Conservation (phyloP, 2,797 vertebrate species). For the Agapornis canus region DNA sequence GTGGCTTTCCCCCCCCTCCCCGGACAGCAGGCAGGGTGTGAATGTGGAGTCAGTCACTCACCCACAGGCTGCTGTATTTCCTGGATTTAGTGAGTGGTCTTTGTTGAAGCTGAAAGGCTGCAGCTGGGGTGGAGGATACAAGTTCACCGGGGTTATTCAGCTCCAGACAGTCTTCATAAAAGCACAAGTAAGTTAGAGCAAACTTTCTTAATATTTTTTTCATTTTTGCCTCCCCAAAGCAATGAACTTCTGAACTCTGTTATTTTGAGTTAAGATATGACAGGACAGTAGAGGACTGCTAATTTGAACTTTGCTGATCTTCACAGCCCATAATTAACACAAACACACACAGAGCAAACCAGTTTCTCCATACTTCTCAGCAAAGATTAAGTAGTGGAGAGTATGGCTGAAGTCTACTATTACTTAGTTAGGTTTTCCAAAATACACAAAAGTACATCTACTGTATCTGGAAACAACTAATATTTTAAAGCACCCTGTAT, state of each 20-base stretch:
- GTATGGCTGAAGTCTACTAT: slow-evolving; percentile 3
- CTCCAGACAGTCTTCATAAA: slow-evolving; percentile 73
- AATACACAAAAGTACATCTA: slow-evolving; percentile 16
- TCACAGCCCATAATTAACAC: slow-evolving; percentile 38
- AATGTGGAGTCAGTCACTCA: slow-evolving; percentile 38
- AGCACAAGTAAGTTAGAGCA: slow-evolving; percentile 63
- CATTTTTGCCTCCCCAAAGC: not conserved
- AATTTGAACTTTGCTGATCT: slow-evolving; percentile 38
- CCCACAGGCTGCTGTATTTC: slow-evolving; percentile 61
- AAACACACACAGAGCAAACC: not conserved
- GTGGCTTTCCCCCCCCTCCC: not conserved
- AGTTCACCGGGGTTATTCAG: slow-evolving; percentile 72
- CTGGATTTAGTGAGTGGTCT: slow-evolving; percentile 60
- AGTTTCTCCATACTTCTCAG: not conserved
- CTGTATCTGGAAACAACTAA: slow-evolving; percentile 43
- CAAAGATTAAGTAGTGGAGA: not conserved
- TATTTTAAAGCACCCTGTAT: slow-evolving; percentile 12
- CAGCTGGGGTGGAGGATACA: slow-evolving; percentile 77
- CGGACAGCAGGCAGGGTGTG: slow-evolving; percentile 22
- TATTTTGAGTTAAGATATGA: slow-evolving; percentile 30
- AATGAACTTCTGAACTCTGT: slow-evolving; percentile 70
- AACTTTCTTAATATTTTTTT: not conserved
- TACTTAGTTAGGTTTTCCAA: slow-evolving; percentile 53
- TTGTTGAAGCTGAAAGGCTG: slow-evolving; percentile 75
- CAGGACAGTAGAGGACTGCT: slow-evolving; percentile 27